A percentile compares a stretch with the other conserved stretches of the same genome.
phyloP scores from a whole-genome alignment of 2,113 vertebrate species.

The Chauna torquata region DNA sequence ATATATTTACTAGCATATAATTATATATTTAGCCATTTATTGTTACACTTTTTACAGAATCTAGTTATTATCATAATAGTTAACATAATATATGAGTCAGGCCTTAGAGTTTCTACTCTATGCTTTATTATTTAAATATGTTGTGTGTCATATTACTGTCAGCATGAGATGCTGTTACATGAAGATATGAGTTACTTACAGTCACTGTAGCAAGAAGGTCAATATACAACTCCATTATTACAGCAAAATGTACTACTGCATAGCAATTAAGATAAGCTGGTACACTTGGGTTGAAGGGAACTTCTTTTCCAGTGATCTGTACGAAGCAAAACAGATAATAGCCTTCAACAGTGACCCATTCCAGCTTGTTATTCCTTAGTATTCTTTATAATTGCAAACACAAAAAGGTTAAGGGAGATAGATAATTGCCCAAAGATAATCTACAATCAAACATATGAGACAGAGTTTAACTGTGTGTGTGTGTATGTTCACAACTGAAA shows the following conservation, averaged over 20 bases:
- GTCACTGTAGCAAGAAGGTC: slow-evolving; percentile 78
- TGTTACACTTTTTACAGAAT: not conserved
- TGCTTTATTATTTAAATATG: not conserved
- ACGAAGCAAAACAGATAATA: not conserved
- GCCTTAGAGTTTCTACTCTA: not conserved
- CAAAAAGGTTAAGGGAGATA: not conserved
- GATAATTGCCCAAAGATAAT: not conserved
- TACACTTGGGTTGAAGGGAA: slow-evolving; percentile 74
- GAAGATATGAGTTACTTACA: slow-evolving; percentile 75
- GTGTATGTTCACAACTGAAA: not conserved
- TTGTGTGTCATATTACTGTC: not conserved
- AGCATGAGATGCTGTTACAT: not conserved
- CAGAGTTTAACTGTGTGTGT: not conserved
- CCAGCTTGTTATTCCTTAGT: not conserved
- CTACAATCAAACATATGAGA: not conserved
- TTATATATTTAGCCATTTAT: not conserved
- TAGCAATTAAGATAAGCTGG: slow-evolving; percentile 78
- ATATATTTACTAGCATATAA: not conserved
- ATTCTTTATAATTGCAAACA: not conserved
- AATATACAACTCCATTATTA: slow-evolving; percentile 80
- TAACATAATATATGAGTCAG: not conserved
- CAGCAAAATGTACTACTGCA: slow-evolving; percentile 79
- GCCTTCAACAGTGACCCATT: not conserved
- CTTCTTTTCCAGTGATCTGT: slow-evolving; percentile 87
- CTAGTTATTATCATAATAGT: not conserved